Evolutionary conservation across 2,113 vertebrate species (phyloP).

Genomic region (Clarias magur): DNA sequence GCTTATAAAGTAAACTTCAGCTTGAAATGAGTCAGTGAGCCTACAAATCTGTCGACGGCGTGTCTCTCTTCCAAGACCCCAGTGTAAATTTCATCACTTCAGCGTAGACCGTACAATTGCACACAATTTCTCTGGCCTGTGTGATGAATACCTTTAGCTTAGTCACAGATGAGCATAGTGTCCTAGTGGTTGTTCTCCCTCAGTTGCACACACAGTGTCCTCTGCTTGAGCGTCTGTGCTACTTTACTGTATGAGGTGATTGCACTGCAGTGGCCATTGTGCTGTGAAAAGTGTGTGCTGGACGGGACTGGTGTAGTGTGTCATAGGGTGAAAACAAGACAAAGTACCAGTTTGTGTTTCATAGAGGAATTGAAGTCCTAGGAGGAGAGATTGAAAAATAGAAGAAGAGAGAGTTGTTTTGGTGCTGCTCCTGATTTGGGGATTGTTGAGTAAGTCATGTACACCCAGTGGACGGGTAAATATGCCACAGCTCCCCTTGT

Average conservation of each 20-base stretch:
- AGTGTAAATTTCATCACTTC: not conserved
- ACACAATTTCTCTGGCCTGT: not conserved
- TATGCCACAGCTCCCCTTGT: constrained; percentile 40
- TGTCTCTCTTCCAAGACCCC: not conserved
- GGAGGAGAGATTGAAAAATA: not conserved
- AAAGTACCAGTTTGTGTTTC: not conserved
- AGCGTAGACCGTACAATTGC: not conserved
- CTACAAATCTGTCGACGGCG: not conserved
- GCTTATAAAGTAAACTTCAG: not conserved
- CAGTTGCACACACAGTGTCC: constrained; percentile 10
- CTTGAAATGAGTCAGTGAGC: not conserved
- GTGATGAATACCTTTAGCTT: not conserved
- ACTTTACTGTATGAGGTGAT: constrained; percentile 8
- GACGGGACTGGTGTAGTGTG: not conserved
- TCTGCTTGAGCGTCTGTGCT: constrained; percentile 24
- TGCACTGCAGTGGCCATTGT: constrained; percentile 15
- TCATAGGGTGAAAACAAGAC: constrained; percentile 33
- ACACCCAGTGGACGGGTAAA: constrained; percentile 8
- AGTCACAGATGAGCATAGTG: constrained; percentile 11
- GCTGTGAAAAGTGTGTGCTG: constrained; percentile 18
- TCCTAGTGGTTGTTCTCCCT: not conserved
- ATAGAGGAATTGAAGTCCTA: not conserved
- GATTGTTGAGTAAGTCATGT: constrained; percentile 5
- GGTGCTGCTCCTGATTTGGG: constrained; percentile 6
- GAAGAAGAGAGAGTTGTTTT: not conserved